These are phyloP conservation scores for rabbit (Oryctolagus cuniculus) DNA, from an alignment of 2,113 vertebrate species.

Conservation along the genomic window DNA sequence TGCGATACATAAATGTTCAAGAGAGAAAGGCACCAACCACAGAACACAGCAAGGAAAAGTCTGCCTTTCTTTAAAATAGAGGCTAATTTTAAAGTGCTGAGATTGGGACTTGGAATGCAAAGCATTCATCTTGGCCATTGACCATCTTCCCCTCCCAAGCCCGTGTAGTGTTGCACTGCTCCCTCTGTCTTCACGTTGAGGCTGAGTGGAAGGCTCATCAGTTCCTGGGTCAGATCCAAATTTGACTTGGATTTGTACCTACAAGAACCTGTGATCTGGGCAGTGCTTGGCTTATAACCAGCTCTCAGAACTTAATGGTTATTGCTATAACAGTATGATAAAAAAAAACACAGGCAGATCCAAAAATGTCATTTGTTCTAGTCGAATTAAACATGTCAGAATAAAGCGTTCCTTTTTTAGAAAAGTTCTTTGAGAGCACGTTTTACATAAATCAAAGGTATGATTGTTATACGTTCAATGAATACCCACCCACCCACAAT, in stretches of 20 bases:
- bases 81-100: conserved; percentile 45
- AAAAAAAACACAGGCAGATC: neutral
- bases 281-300: neutral
- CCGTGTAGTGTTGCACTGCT: neutral
- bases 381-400: conserved; percentile 41
- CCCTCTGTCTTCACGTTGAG: neutral
- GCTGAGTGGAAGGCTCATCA: neutral
- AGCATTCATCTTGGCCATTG: conserved; percentile 38
- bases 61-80: conserved; percentile 37
- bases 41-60: neutral
- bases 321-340: neutral
- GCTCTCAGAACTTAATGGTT: conserved; percentile 15
- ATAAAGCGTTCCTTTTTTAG: conserved; percentile 13
- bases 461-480: conserved; percentile 33
- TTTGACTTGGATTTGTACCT: conserved; percentile 2
- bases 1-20: neutral
- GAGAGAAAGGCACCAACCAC: neutral
- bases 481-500: neutral
- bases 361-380: neutral
- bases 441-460: conserved; percentile 20
- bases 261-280: neutral
- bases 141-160: neutral
- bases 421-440: conserved; percentile 11
- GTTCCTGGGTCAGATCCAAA: neutral
- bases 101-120: conserved; percentile 49